Evolutionary conservation across 2,113 vertebrate genomes (phyloP).

Genomic region (Cynocephalus volans): DNA sequence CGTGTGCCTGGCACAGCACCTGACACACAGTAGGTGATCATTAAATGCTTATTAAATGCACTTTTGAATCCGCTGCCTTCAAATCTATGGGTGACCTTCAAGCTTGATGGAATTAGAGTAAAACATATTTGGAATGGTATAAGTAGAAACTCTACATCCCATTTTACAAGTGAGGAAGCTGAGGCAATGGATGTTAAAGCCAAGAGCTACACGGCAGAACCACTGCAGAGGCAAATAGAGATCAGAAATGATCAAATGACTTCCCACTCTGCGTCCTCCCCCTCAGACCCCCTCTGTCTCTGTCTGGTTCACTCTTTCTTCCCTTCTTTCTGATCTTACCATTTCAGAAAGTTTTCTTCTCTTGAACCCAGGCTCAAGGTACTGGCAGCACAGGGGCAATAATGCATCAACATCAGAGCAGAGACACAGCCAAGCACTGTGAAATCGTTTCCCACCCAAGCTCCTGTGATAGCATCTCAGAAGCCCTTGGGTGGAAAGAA

Average conservation of each 20-base stretch:
- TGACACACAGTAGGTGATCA: neutral
- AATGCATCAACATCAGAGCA: neutral
- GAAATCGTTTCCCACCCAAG: neutral
- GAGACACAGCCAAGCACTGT: neutral
- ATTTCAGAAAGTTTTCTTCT: neutral
- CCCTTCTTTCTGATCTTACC: neutral
- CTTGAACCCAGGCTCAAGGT: neutral
- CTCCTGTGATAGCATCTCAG: neutral
- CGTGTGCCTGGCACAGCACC: neutral
- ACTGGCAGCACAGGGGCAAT: neutral
- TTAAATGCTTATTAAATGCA: neutral
- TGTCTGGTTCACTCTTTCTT: neutral
- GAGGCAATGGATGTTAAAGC: neutral
- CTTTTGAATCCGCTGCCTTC: neutral
- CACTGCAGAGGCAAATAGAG: rapidly evolving
- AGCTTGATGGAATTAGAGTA: neutral
- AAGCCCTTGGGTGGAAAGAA: neutral
- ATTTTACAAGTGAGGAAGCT: neutral
- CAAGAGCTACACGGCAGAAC: neutral
- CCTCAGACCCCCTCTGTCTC: neutral
- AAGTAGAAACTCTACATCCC: neutral
- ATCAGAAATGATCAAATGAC: neutral
- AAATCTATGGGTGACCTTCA: neutral
- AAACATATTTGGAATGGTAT: neutral
- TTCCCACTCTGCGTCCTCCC: too few relatives aligned